Conservation (phyloP, 2,888 invertebrate species). For the Trichacis sp. region DNA sequence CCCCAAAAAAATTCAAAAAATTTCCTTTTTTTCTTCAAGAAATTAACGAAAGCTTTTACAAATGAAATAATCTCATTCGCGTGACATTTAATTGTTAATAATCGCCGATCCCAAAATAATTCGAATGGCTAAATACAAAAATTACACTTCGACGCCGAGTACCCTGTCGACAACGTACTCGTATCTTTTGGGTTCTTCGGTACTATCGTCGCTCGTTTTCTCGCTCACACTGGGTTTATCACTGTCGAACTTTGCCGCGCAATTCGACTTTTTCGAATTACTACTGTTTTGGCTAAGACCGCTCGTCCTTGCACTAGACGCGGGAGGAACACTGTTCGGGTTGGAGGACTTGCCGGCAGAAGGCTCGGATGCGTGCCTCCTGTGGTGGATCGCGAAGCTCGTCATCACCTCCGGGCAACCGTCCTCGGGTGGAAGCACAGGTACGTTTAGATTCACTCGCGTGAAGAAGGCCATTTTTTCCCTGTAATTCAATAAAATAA, state of each 20-base stretch:
- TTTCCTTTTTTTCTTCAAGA: no score
- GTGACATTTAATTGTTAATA: no score
- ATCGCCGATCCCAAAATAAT: no score
- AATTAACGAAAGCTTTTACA: no score
- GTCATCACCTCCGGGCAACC: conserved; percentile 45
- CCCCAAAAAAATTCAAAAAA: no score
- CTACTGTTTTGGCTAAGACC: conserved; percentile 18
- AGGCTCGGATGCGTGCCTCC: conserved; percentile 47
- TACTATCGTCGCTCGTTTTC: conserved; percentile 48
- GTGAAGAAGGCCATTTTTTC: conserved; percentile 98
- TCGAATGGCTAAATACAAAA: conserved; percentile 6
- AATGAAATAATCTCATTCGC: no score
- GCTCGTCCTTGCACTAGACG: conserved; percentile 10
- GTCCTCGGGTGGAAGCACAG: conserved; percentile 80
- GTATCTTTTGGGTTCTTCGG: conserved; percentile 74
- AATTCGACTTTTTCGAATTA: conserved; percentile 22
- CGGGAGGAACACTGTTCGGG: conserved; percentile 22
- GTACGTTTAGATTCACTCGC: conserved; percentile 81
- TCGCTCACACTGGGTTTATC: conserved; percentile 22
- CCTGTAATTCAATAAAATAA: no score
- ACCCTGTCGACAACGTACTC: conserved; percentile 87
- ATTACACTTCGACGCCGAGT: conserved; percentile 86
- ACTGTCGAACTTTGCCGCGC: conserved; percentile 13
- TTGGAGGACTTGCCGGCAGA: conserved; percentile 13
- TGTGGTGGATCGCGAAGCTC: conserved; percentile 21